Evolutionary conservation across 2,113 vertebrate species (phyloP), one percentile per base, ranked within the genome.

Genomic region (Phoxinus phoxinus): DNA sequence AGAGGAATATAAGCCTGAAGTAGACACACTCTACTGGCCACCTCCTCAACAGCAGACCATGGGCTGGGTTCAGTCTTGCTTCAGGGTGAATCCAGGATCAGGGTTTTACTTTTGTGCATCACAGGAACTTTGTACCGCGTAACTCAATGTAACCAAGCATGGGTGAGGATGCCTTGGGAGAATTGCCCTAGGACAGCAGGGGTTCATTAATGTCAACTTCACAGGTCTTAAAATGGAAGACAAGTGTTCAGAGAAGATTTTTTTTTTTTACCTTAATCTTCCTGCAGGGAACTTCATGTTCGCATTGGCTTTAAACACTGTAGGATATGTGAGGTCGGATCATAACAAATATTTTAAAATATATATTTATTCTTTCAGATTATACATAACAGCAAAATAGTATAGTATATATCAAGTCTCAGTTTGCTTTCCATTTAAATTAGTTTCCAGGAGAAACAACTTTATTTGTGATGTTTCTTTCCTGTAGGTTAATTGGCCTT

Each of bases 51-150:
- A 63, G 37, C 15, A 3, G 4, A 12, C 13, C n/a, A 46, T 80
- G 58, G 13, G 17, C 46, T 41, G n/a, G 23, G 37, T 80, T 46
- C 15, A 37, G 2, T 59, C 13, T 61, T 46, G 37, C 78, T 65
- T 21, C 7, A 81, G 58, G 58, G 8, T 37, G 56, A 13, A 79
- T 79, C 30, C 32, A 79, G 76, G 35, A 59, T 81, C n/a, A 46
- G n/a, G 10, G 15, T 44, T 44, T 61, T 79, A 21, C 32, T 58
- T 79, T 61, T 25, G 44, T 79, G 23, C 13, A 61, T 44, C 56
- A 19, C 10, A 58, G 11, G 2, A 79, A 0, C 56, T 79, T 44
- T 61, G 2, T 61, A 61, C 3, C 6, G 0, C 6, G 1, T 30
- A 58, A 58, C 56, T 58, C 37, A 73, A 6, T 21, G 27, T 46